Evolutionary conservation across 1,140 invertebrate species (phyloP).

Genomic region (Pomacea maculata): DNA sequence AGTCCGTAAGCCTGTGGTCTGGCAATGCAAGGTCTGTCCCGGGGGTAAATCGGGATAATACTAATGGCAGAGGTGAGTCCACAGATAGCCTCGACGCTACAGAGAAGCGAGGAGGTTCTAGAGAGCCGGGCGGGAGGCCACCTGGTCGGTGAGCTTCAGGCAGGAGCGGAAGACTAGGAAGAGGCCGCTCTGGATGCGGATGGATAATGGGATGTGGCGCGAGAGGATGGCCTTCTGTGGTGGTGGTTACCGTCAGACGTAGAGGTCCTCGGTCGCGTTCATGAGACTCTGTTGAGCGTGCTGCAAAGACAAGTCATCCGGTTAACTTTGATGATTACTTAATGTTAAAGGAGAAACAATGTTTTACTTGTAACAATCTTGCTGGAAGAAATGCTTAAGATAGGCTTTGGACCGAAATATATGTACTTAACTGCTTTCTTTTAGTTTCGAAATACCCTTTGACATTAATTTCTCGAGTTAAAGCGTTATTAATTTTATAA

Average conservation of each 20-base stretch:
- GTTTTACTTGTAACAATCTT: no score
- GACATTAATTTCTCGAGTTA: no score
- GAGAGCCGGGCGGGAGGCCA: background rate
- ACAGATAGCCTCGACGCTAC: conserved; percentile 2
- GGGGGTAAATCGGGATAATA: conserved; percentile 13
- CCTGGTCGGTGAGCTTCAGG: conserved; percentile 16
- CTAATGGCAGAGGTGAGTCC: conserved; percentile 7
- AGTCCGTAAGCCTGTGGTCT: conserved; percentile 1
- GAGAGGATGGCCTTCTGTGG: conserved; percentile 26
- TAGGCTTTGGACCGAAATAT: no score
- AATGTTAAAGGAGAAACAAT: no score
- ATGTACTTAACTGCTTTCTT: no score
- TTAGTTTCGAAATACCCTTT: no score
- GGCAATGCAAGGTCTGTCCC: conserved; percentile 10
- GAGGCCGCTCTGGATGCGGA: conserved; percentile 5
- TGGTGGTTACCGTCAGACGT: conserved; percentile 24
- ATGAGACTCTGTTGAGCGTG: no score
- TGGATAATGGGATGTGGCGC: conserved; percentile 24
- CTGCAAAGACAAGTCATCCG: no score
- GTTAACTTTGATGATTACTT: no score
- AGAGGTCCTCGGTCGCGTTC: no score
- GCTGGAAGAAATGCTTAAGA: no score
- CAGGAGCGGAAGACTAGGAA: background rate
- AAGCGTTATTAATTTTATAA: no score
- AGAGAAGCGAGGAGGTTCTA: conserved; percentile 11